These are phyloP conservation scores for Lathronympha strigana DNA, from an alignment of 2,888 invertebrate species.

Conservation along the genomic window DNA sequence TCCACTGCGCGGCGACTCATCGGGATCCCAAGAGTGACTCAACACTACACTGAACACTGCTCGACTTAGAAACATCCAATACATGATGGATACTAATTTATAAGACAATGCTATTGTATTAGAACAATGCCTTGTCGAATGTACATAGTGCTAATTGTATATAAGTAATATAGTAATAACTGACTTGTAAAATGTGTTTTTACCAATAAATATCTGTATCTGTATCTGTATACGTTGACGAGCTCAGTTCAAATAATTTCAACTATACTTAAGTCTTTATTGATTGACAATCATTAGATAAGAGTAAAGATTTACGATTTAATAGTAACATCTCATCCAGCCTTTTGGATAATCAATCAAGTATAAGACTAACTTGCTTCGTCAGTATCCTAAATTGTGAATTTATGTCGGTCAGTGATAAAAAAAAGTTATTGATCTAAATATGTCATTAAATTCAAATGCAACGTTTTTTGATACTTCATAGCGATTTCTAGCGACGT, in stretches of 20 bases:
- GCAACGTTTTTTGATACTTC: too few species aligned
- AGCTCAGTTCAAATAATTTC: too few species aligned
- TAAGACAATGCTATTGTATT: too few species aligned
- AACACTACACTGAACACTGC: neutral
- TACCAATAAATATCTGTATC: too few species aligned
- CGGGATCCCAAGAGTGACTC: constrained; percentile 7
- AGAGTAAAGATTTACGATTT: neutral
- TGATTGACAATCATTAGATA: neutral
- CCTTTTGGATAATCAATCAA: neutral
- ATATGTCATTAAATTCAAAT: neutral
- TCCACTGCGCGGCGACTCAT: constrained; percentile 17
- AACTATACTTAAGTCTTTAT: neutral
- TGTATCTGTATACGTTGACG: too few species aligned
- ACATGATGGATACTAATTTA: neutral
- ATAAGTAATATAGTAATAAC: too few species aligned
- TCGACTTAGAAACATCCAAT: neutral
- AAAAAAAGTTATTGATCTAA: neutral
- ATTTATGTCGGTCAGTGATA: constrained; percentile 2
- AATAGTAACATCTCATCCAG: neutral
- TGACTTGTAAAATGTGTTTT: too few species aligned
- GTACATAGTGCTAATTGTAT: too few species aligned
- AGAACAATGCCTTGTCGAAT: too few species aligned
- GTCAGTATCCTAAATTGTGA: neutral
- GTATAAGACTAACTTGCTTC: neutral
- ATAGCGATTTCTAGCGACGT: too few species aligned